A percentile compares a stretch with the other conserved stretches of the same genome.
Conservation (phyloP, 2,797 vertebrate genomes). For the Apogon hyalosoma region DNA sequence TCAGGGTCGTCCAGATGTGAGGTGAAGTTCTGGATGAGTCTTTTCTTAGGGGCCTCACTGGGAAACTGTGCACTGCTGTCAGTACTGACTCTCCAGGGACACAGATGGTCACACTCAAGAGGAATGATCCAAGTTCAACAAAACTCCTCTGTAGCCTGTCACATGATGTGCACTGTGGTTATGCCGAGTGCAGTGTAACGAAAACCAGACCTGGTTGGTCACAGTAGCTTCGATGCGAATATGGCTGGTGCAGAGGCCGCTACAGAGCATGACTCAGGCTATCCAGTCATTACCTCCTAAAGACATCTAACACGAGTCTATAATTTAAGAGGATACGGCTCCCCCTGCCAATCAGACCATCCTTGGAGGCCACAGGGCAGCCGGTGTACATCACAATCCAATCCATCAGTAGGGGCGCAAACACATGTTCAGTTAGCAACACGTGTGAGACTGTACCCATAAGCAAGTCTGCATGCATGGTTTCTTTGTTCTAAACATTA, state of each 20-base stretch:
- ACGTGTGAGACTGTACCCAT: constrained; percentile 31
- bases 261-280: constrained; percentile 63
- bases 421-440: constrained; percentile 53
- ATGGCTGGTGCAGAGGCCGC: constrained; percentile 44
- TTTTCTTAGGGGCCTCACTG: constrained; percentile 73
- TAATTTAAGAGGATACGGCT: constrained; percentile 67
- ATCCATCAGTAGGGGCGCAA: constrained; percentile 46
- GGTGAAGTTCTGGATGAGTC: constrained; percentile 61
- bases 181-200: constrained; percentile 53
- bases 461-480: constrained; percentile 15
- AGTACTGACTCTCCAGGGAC: constrained; percentile 66
- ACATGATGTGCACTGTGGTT: constrained; percentile 64
- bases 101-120: constrained; percentile 72
- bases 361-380: constrained; percentile 46
- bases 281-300: constrained; percentile 74
- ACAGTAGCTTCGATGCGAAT: constrained; percentile 65
- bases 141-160: constrained; percentile 60
- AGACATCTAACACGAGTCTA: constrained; percentile 55
- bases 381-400: constrained; percentile 47
- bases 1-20: constrained; percentile 79
- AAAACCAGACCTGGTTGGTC: constrained; percentile 66
- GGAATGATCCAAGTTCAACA: constrained; percentile 67
- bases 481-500: constrained; percentile 31
- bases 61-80: constrained; percentile 69
- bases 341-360: constrained; percentile 45